These are phyloP conservation scores for Drosophila neonasuta DNA, from an alignment of 2,888 invertebrate species.

Conservation along the genomic window DNA sequence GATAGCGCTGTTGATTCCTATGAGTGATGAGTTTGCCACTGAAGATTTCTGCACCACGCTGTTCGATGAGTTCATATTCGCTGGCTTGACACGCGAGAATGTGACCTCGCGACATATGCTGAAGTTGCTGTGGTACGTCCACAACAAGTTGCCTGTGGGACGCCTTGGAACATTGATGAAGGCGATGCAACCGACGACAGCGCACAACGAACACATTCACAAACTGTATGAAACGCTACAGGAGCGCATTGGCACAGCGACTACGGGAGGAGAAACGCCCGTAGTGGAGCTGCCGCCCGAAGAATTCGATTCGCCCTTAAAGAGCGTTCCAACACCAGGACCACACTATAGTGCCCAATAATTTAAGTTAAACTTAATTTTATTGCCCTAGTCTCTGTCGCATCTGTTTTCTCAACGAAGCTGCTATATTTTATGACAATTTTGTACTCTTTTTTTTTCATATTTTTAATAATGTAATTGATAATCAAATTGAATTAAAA, in stretches of 20 bases:
- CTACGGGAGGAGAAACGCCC: constrained; percentile 85
- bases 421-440: not conserved
- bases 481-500: constrained; percentile 2
- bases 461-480: not conserved
- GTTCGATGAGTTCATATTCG: constrained; percentile 97
- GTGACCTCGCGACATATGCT: constrained; percentile 92
- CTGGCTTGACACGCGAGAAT: constrained; percentile 93
- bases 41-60: constrained; percentile 97
- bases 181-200: constrained; percentile 83
- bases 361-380: constrained; percentile 68
- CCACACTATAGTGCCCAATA: constrained; percentile 84
- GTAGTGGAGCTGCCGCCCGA: constrained; percentile 86
- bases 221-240: constrained; percentile 89
- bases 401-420: not conserved
- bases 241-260: constrained; percentile 89
- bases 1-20: constrained; percentile 89
- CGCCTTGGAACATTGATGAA: constrained; percentile 84
- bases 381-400: constrained; percentile 1
- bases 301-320: constrained; percentile 91
- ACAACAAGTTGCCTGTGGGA: constrained; percentile 90
- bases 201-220: constrained; percentile 93
- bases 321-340: constrained; percentile 93
- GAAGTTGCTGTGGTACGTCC: constrained; percentile 92
- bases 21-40: constrained; percentile 95
- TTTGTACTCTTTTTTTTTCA: constrained; percentile 1